Conservation (phyloP, 2,888 invertebrate genomes). For the Pristionchus japonicus region DNA sequence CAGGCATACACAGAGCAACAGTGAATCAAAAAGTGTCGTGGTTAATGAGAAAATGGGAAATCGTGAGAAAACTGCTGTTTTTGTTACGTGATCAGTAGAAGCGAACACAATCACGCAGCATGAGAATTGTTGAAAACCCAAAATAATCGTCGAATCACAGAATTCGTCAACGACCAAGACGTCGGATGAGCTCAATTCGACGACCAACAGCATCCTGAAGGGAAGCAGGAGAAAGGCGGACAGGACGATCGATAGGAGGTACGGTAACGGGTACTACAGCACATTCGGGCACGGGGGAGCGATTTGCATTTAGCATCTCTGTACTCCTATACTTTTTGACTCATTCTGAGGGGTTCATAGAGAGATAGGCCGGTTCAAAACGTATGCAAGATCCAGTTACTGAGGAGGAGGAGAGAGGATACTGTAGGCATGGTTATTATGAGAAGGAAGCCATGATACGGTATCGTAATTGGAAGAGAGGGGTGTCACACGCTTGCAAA, state of each 20-base stretch:
- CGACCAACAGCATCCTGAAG: constrained; percentile 28
- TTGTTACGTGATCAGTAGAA: not conserved
- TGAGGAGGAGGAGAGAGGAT: not conserved
- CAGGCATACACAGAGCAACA: not conserved
- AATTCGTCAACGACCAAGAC: not conserved
- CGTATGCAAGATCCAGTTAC: too few species aligned
- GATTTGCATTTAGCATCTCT: too few species aligned
- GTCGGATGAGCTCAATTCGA: not conserved
- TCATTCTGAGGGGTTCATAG: too few species aligned
- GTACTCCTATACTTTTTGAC: too few species aligned
- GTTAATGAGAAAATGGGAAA: not conserved
- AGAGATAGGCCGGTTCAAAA: too few species aligned
- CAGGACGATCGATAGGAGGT: not conserved
- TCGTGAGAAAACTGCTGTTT: not conserved
- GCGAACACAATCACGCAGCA: not conserved
- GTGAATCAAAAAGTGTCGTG: not conserved
- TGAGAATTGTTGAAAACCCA: not conserved
- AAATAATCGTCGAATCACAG: not conserved
- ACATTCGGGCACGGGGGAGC: too few species aligned
- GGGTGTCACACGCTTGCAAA: not conserved
- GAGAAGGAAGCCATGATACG: not conserved
- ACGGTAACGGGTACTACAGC: too few species aligned
- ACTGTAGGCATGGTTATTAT: not conserved
- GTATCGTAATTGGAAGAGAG: not conserved
- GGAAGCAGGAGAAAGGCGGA: not conserved